Base-by-base conservation (phyloP, 2,888 invertebrate species). In the Cerastis leucographa region DNA sequence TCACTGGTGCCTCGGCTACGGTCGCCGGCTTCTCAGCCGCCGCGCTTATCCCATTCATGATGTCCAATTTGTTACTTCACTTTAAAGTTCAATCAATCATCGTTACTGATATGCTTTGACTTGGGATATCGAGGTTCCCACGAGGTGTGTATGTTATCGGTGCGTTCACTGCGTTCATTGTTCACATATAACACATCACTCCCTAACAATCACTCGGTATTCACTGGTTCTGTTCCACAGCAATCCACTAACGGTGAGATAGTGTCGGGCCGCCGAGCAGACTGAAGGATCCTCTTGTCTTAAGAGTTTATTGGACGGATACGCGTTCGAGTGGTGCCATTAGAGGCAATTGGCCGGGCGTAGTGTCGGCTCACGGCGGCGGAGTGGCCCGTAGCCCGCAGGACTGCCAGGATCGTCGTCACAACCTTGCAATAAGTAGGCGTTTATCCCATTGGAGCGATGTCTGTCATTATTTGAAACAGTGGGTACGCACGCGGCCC, bases 401-500 rank as follows among this genome's bases (percentile, higher is more conserved):
- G 92, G 90, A 93, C 93, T 93, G 95, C 91, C 92, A 92, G 93
- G 94, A 90, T 89, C 92, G 89, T 88, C 93, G 92, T 92, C 93
- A 93, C 96, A 96, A 95, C 96, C 96, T 96, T 96, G 96, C 94
- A 92, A 92, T 94, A 94, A 94, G 94, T 92, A 92, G 92, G 92
- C 96, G 93, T 94, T 96, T 96, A 96, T 96, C 93, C 94, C 95
- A 96, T 96, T 96, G 95, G 92, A 91, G 93, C 94, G 93, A 93
- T 94, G 94, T 92, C 94, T 94, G 94, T 92, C 92, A 94, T 94
- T 94, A 94, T 91, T 91, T 92, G 91, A 92, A 94, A 92, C 92
- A 93, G 93, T 92, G 93, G 93, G 94, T 94, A 93, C 91, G 89
- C 90, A 90, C 87, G 80, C 81, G 87, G 88, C 87, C 86, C 90